phyloP scores from a whole-genome alignment of 2,888 invertebrate species.

The Tinea trinotella region DNA sequence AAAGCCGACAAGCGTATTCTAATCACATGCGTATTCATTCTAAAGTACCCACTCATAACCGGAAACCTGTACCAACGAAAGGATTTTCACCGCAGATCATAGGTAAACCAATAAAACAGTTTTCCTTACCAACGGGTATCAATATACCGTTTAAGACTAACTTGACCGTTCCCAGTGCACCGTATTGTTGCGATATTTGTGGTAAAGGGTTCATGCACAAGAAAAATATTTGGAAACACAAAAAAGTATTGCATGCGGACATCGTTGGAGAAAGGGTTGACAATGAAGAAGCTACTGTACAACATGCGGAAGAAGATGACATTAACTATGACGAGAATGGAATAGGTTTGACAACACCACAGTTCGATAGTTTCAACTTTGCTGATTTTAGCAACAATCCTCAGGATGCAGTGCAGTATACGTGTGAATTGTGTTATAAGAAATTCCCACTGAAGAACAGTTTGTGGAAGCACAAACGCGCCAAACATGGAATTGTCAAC shows the following conservation, averaged over 20 bases:
- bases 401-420: conserved; percentile 44
- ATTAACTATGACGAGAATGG: conserved; percentile 61
- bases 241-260: conserved; percentile 66
- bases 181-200: conserved; percentile 75
- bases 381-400: conserved; percentile 41
- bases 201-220: conserved; percentile 74
- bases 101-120: conserved; percentile 50
- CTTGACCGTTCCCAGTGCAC: conserved; percentile 60
- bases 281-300: conserved; percentile 63
- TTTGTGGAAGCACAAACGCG: conserved; percentile 66
- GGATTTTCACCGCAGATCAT: conserved; percentile 58
- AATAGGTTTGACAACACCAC: conserved; percentile 54
- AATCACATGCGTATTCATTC: conserved; percentile 70
- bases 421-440: conserved; percentile 62
- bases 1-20: conserved; percentile 68
- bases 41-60: conserved; percentile 64
- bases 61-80: conserved; percentile 51
- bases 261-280: conserved; percentile 51
- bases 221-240: conserved; percentile 70
- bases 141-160: conserved; percentile 47
- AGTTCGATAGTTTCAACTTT: conserved; percentile 66
- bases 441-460: conserved; percentile 59
- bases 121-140: conserved; percentile 42
- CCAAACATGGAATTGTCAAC: conserved; percentile 62
- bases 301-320: conserved; percentile 67